Percentiles rank a stretch among this genome's conserved stretches.
Conservation (phyloP, 2,797 vertebrate genomes). For the Garrulus glandarius region DNA sequence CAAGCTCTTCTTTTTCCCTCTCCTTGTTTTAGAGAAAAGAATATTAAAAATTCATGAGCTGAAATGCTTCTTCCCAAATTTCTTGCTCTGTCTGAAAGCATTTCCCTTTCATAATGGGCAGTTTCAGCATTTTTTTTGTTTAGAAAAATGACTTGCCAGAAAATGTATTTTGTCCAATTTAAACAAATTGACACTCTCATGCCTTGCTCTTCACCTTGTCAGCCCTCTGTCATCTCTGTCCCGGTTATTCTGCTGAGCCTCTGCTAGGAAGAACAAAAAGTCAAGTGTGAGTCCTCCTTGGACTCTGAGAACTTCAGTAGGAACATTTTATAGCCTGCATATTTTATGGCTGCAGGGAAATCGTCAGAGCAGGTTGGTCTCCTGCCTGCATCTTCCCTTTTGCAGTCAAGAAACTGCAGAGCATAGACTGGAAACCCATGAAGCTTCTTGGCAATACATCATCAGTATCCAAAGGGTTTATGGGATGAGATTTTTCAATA, state of each 20-base stretch:
- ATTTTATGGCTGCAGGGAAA: not conserved
- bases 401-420: not conserved
- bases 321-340: not conserved
- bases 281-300: not conserved
- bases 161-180: not conserved
- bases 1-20: not conserved
- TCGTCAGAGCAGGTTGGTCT: not conserved
- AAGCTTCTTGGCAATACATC: not conserved
- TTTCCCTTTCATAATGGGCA: not conserved
- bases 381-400: not conserved
- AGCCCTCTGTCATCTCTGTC: not conserved
- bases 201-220: not conserved
- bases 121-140: not conserved
- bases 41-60: not conserved
- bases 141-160: not conserved
- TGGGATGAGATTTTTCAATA: not conserved
- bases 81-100: not conserved
- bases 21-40: not conserved
- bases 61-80: not conserved
- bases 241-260: not conserved
- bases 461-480: not conserved
- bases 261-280: not conserved
- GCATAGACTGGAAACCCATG: not conserved
- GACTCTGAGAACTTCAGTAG: not conserved
- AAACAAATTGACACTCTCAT: not conserved